A percentile compares a stretch with the other conserved stretches of the same genome.
Evolutionary conservation across 2,113 vertebrate genomes (phyloP).

Genomic region (Gulo gulo): DNA sequence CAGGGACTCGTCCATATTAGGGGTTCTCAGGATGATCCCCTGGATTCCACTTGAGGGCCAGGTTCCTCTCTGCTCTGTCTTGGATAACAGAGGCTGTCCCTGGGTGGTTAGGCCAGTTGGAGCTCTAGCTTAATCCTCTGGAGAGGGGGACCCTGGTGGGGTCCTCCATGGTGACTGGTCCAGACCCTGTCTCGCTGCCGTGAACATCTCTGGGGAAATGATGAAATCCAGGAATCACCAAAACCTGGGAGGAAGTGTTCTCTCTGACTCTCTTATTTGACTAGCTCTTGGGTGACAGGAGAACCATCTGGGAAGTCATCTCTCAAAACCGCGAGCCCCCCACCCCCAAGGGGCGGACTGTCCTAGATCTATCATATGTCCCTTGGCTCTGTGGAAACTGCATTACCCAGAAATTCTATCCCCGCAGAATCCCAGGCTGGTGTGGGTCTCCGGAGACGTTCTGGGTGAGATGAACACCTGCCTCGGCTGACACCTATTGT

Average conservation of each 20-base stretch:
- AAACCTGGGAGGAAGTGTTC: background rate
- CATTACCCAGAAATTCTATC: background rate
- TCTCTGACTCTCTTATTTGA: background rate
- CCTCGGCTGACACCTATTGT: accelerated
- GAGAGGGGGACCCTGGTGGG: background rate
- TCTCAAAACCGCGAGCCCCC: too few species aligned
- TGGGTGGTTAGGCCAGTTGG: background rate
- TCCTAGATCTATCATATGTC: background rate
- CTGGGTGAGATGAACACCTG: background rate
- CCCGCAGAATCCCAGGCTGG: background rate
- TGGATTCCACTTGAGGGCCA: background rate
- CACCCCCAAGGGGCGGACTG: background rate
- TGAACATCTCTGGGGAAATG: background rate
- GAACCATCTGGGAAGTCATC: background rate
- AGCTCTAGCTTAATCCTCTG: background rate
- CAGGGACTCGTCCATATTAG: background rate
- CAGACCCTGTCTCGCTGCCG: background rate
- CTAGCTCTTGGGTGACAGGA: background rate
- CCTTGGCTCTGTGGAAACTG: background rate
- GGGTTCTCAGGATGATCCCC: background rate
- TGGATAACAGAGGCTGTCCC: background rate
- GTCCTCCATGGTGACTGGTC: background rate
- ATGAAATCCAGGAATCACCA: too few species aligned
- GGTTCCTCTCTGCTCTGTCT: background rate
- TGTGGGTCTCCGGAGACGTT: background rate